Conservation (phyloP, 1,140 invertebrate genomes). For the Papilio xuthus region DNA sequence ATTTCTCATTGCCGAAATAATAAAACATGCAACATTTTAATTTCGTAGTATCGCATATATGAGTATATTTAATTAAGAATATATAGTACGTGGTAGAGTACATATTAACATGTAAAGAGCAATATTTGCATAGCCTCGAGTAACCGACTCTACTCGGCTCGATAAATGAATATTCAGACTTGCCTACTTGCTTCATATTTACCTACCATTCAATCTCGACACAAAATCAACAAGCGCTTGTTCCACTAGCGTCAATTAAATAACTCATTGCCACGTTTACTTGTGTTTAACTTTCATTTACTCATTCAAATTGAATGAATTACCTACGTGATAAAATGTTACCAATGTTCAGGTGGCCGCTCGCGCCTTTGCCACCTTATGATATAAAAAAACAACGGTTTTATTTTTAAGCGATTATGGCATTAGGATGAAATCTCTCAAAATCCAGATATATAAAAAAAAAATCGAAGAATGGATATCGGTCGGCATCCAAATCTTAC, state of each 20-base stretch:
- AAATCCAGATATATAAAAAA: too few species aligned
- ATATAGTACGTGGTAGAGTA: conserved; percentile 7
- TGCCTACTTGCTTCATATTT: conserved; percentile 32
- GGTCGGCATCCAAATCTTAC: too few species aligned
- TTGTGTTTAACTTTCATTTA: conserved; percentile 8
- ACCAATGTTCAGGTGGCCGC: too few species aligned
- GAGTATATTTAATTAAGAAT: conserved; percentile 10
- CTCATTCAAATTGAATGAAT: neutral
- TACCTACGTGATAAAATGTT: neutral
- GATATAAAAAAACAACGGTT: neutral
- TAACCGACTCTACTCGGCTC: conserved; percentile 31
- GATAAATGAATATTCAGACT: conserved; percentile 39
- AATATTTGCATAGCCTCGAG: conserved; percentile 32
- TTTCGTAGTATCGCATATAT: neutral
- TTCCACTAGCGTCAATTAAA: conserved; percentile 20
- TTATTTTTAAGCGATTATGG: neutral
- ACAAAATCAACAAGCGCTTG: conserved; percentile 31
- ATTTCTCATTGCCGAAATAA: neutral
- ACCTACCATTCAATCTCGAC: conserved; percentile 30
- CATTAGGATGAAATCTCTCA: too few species aligned
- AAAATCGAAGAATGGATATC: too few species aligned
- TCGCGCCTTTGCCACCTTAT: too few species aligned
- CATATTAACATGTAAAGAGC: conserved; percentile 32
- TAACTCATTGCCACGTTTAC: conserved; percentile 3
- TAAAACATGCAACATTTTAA: neutral